These are phyloP conservation scores for Thamnophis elegans DNA, from an alignment of 2,797 vertebrate genomes.

Conservation along the genomic window DNA sequence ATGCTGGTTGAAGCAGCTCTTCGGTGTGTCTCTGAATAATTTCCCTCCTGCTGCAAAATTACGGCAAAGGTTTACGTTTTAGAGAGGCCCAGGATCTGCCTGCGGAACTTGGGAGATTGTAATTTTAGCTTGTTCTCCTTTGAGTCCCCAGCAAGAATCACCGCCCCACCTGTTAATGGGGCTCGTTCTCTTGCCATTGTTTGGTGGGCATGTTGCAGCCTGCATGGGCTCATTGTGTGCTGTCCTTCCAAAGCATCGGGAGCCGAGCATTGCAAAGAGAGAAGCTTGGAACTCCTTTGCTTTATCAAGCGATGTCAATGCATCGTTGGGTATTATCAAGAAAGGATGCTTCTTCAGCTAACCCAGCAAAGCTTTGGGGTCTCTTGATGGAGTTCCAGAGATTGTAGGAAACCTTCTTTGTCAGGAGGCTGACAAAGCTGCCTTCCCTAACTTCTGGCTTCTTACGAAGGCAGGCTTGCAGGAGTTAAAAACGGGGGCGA, in stretches of 20 bases:
- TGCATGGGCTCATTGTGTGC: background rate
- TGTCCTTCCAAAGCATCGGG: background rate
- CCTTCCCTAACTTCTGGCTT: slow-evolving; percentile 13
- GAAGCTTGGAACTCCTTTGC: background rate
- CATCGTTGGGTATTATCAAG: background rate
- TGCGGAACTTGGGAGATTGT: background rate
- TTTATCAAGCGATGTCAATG: background rate
- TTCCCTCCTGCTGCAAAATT: background rate
- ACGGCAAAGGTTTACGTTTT: background rate
- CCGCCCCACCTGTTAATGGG: background rate
- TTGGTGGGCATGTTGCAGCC: background rate
- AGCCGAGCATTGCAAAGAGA: background rate
- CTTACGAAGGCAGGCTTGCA: slow-evolving; percentile 12
- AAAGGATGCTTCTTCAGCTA: background rate
- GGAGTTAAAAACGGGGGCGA: slow-evolving; percentile 10
- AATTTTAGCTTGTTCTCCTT: background rate
- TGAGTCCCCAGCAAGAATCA: background rate
- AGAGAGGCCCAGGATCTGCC: background rate
- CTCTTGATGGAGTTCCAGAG: background rate
- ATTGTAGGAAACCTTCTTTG: background rate
- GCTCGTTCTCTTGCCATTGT: background rate
- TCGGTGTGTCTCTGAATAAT: background rate
- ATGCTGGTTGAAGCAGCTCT: background rate
- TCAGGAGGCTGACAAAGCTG: slow-evolving; percentile 12
- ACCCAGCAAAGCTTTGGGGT: background rate